Evolutionary conservation across 1,140 invertebrate species (phyloP).

Genomic region (Trichogramma pretiosum): DNA sequence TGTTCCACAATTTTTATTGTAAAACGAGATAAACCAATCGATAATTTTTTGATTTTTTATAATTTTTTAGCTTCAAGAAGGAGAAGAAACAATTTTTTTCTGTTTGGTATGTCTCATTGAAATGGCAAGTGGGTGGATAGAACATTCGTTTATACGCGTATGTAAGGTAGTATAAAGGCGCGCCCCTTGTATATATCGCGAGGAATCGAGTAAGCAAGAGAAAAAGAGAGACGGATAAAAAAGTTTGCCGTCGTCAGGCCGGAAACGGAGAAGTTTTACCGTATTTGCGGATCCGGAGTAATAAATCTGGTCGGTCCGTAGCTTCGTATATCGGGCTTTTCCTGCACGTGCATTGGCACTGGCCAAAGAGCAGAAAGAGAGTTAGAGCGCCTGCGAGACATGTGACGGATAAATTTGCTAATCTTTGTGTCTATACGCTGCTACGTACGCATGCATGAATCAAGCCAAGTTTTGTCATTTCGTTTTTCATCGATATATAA

Average conservation of each 20-base stretch:
- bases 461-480: too few species aligned
- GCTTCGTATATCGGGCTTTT: conserved; percentile 19
- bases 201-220: too few species aligned
- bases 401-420: conserved; percentile 28
- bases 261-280: conserved; percentile 33
- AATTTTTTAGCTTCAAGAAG: too few species aligned
- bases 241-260: conserved; percentile 29
- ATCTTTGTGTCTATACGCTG: conserved; percentile 5
- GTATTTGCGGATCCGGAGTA: conserved; percentile 34
- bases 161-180: conserved; percentile 18
- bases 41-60: too few species aligned
- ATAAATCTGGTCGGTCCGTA: too few species aligned
- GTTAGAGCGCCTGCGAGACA: too few species aligned
- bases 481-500: too few species aligned
- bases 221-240: too few species aligned
- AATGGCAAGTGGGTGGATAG: neutral
- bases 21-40: too few species aligned
- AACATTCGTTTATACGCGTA: conserved; percentile 2
- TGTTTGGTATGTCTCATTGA: too few species aligned
- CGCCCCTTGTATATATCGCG: conserved; percentile 16
- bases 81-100: too few species aligned
- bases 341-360: conserved; percentile 21
- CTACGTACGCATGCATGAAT: neutral
- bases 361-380: conserved; percentile 26
- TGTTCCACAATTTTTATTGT: too few species aligned